Evolutionary conservation across 2,888 invertebrate genomes (phyloP).

Genomic region (Masnerella sp.): DNA sequence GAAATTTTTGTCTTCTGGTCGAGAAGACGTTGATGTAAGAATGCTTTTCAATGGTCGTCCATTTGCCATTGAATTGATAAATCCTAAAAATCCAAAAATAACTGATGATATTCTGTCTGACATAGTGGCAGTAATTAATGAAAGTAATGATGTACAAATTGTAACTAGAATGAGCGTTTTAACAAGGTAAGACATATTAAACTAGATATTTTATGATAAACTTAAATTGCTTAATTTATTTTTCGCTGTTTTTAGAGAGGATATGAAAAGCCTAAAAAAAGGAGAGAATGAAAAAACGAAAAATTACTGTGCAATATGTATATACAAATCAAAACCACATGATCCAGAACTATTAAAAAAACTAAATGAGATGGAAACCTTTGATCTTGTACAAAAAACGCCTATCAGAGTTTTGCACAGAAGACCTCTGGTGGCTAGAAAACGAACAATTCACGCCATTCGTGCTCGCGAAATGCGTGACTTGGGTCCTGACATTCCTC

Average conservation of each 20-base stretch:
- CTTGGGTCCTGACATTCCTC: conserved; percentile 59
- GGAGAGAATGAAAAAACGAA: conserved; percentile 95
- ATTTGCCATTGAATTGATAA: conserved; percentile 91
- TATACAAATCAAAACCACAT: conserved; percentile 78
- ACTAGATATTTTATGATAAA: background rate
- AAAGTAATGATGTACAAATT: conserved; percentile 79
- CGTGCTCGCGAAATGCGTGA: conserved; percentile 77
- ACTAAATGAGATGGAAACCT: conserved; percentile 79
- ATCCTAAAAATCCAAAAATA: conserved; percentile 81
- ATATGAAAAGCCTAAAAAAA: conserved; percentile 85
- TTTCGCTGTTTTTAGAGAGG: conserved; percentile 82
- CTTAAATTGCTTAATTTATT: no score
- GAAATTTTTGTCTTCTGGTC: conserved; percentile 94
- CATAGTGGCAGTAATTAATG: conserved; percentile 82
- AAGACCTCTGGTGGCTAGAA: conserved; percentile 85
- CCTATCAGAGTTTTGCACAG: conserved; percentile 94
- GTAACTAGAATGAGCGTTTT: conserved; percentile 83
- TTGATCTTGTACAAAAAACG: conserved; percentile 88
- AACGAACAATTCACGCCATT: conserved; percentile 83
- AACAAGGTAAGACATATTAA: conserved; percentile 77
- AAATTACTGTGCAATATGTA: conserved; percentile 90
- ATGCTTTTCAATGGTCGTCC: conserved; percentile 95
- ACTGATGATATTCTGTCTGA: conserved; percentile 78
- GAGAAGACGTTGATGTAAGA: conserved; percentile 98
- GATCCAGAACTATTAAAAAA: conserved; percentile 78